A percentile compares a stretch with the other conserved stretches of the same genome.
These are phyloP conservation scores for Apoda limacodes DNA, from an alignment of 2,888 invertebrate species.

Conservation along the genomic window DNA sequence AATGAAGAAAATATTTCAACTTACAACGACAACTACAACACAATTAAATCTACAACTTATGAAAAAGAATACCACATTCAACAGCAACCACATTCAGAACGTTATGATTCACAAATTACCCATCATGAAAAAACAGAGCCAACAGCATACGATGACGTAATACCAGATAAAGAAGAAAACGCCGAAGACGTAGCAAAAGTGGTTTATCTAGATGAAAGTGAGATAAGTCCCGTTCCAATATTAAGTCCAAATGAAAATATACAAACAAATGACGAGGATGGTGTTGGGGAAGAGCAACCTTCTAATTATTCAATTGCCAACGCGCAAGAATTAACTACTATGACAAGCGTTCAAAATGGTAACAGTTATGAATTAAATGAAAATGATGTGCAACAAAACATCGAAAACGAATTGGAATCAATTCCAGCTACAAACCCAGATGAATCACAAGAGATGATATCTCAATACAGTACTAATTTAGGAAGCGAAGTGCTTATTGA, in stretches of 20 bases:
- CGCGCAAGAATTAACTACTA: slow-evolving; percentile 23
- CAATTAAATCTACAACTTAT: too few relatives aligned
- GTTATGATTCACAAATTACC: not conserved
- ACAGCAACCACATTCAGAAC: too few relatives aligned
- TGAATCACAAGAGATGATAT: slow-evolving; percentile 9
- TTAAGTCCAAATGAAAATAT: slow-evolving; percentile 17
- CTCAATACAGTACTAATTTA: too few relatives aligned
- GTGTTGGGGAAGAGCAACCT: slow-evolving; percentile 7
- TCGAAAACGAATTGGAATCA: slow-evolving; percentile 9
- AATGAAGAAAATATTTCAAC: not conserved
- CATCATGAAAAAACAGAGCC: not conserved
- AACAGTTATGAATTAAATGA: too few relatives aligned
- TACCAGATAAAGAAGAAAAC: slow-evolving; percentile 12
- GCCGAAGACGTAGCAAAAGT: slow-evolving; percentile 14
- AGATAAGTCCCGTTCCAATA: slow-evolving; percentile 17
- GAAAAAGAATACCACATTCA: too few relatives aligned
- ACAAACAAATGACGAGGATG: slow-evolving; percentile 16
- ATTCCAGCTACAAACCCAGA: slow-evolving; percentile 13
- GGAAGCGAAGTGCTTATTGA: not conserved
- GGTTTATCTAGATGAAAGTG: slow-evolving; percentile 17
- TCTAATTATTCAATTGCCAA: slow-evolving; percentile 24
- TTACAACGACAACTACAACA: not conserved
- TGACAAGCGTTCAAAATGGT: slow-evolving; percentile 20
- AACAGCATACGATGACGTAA: slow-evolving; percentile 22
- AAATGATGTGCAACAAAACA: slow-evolving; percentile 23